Conservation (phyloP, 1,140 invertebrate species). For the Thaumatotibia leucotreta region DNA sequence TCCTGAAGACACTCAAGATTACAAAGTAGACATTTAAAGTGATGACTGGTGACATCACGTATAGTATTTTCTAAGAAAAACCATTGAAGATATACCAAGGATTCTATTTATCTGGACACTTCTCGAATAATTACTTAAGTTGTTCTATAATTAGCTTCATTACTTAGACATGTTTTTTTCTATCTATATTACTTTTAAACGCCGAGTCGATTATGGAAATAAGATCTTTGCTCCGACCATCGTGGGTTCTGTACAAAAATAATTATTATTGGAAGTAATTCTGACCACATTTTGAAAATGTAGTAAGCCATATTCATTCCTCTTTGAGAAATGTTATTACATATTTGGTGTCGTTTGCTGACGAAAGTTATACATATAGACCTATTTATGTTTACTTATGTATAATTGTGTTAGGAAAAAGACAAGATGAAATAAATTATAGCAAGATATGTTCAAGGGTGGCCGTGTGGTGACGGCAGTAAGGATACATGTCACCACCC, state of each 20-base stretch:
- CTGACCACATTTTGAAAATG: no score
- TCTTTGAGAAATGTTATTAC: no score
- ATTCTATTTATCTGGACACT: not conserved
- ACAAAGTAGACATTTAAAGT: not conserved
- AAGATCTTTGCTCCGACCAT: not conserved
- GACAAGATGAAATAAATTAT: no score
- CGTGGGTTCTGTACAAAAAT: not conserved
- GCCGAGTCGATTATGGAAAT: not conserved
- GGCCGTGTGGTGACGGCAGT: no score
- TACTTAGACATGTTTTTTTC: not conserved
- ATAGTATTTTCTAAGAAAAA: not conserved
- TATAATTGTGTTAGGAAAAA: no score
- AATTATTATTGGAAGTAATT: no score
- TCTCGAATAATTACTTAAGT: not conserved
- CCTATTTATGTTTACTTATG: no score
- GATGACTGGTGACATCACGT: not conserved
- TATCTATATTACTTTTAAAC: not conserved
- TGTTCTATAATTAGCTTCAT: not conserved
- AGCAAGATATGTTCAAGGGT: no score
- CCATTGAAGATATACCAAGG: not conserved
- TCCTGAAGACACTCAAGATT: not conserved
- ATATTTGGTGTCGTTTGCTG: no score
- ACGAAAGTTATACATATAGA: no score
- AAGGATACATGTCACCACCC: no score
- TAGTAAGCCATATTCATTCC: no score